Percentiles rank a stretch among this genome's conserved stretches.
Evolutionary conservation across 2,113 vertebrate species (phyloP).

Genomic region (Euleptes europaea): DNA sequence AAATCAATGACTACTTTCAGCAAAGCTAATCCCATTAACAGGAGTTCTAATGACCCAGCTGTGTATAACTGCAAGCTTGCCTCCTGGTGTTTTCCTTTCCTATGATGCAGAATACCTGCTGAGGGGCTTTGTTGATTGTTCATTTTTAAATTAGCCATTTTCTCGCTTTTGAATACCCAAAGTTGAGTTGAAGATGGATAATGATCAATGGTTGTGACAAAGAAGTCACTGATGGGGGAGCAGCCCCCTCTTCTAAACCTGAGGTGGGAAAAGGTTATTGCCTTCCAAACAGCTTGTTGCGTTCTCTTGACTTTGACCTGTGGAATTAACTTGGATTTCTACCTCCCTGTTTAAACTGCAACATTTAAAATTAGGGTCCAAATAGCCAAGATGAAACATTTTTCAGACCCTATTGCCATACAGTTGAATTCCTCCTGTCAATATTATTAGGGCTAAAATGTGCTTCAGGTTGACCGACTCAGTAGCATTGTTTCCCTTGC

Average conservation of each 20-base stretch:
- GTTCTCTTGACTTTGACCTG: not conserved
- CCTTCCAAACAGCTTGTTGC: not conserved
- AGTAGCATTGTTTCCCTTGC: not conserved
- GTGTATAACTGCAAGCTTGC: not conserved
- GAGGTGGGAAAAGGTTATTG: not conserved
- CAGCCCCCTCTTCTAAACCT: not conserved
- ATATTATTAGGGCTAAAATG: not conserved
- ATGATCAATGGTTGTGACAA: not conserved
- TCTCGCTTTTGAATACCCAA: not conserved
- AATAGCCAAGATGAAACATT: too few species aligned
- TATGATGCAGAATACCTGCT: not conserved
- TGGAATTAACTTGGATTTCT: not conserved
- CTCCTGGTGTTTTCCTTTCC: not conserved
- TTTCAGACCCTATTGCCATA: not conserved
- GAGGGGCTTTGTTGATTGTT: not conserved
- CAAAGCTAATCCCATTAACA: not conserved
- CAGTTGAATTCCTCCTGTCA: not conserved
- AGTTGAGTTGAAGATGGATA: not conserved
- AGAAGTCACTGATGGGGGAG: not conserved
- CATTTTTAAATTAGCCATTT: not conserved
- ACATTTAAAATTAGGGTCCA: not conserved
- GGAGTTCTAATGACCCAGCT: not conserved
- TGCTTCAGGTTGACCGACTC: not conserved
- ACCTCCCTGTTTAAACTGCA: not conserved
- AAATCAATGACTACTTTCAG: not conserved